Evolutionary conservation across 2,888 invertebrate species (phyloP), one percentile per base, ranked within the genome.

Genomic region (Andrena bicolor): DNA sequence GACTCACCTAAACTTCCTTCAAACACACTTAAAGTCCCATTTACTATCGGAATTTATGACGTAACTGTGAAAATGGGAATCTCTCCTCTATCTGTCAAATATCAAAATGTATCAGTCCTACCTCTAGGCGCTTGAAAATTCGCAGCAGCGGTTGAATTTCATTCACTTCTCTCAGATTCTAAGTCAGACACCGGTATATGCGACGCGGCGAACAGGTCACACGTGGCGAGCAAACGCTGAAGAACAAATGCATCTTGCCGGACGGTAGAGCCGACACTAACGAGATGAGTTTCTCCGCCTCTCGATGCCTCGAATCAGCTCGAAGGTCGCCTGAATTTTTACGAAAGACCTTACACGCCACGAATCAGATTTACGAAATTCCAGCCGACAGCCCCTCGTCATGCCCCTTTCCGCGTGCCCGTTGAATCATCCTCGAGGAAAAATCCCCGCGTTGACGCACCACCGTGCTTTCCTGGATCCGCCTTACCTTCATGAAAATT

Each of bases 291-390:
- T 82, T 86, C 86, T 85, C 83, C 74, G 72, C 82, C 88, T 84
- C 84, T 78, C 85, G 78, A 87, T 80, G 87, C 83, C 89, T 90
- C 76, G 90, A 86, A 88, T 87, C 89, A 70, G 85, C 76, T 72
- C 89, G 93, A 93, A 93, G 93, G 93, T 92, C 92, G 89, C 85
- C 90, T 71, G 80, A 88, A 89, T 91, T 90, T 92, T 91, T 86
- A 88, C 87, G 89, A 91, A 89, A 90, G 77, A 85, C 76, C 81
- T 72, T 61, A 35, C 83, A 70, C 71, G 8, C 35, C 64, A 28
- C 73, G 61, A 69, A 83, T 80, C 76, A 80, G 80, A 84, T 86
- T 60, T 60, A 82, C 73, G 83, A 88, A 87, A 88, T 76, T 81
- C 60, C 49, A n/a, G 13, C 13, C 4, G 10, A 26, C 23, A n/a